These are phyloP conservation scores for Watsonalla binaria DNA, from an alignment of 2,888 invertebrate genomes.

Conservation along the genomic window DNA sequence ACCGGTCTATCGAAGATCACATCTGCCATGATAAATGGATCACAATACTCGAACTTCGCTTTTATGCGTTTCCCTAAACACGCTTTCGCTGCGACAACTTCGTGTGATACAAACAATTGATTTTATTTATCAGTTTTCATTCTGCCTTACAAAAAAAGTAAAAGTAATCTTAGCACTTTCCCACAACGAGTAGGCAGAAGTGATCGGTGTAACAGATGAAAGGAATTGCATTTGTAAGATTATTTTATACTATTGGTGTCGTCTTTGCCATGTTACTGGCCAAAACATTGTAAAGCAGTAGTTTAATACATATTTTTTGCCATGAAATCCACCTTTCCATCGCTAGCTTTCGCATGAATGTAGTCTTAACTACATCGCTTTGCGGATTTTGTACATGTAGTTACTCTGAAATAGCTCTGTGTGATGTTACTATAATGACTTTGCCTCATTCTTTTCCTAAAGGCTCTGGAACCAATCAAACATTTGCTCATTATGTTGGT, in stretches of 20 bases:
- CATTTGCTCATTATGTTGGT: no score
- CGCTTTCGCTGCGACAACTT: conserved; percentile 4
- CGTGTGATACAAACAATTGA: conserved; percentile 55
- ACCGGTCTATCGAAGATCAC: conserved; percentile 32
- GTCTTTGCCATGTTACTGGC: conserved; percentile 31
- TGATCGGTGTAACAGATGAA: no score
- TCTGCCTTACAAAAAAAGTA: conserved; percentile 8
- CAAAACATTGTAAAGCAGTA: conserved; percentile 31
- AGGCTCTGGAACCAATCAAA: not conserved
- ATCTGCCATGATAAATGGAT: conserved; percentile 32
- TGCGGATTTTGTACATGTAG: conserved; percentile 17
- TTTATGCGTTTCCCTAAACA: conserved; percentile 31
- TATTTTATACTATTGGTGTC: conserved; percentile 36
- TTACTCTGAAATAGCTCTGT: conserved; percentile 16
- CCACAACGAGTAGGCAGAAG: no score
- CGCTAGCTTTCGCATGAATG: no score
- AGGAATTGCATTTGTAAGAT: conserved; percentile 27
- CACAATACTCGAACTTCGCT: conserved; percentile 20
- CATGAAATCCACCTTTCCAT: conserved; percentile 8
- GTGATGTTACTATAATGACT: conserved; percentile 11
- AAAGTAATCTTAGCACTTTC: no score
- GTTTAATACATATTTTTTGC: no score
- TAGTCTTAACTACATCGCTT: conserved; percentile 12
- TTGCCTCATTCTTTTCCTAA: conserved; percentile 7
- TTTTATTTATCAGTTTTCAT: conserved; percentile 54